phyloP scores from a whole-genome alignment of 2,113 vertebrate genomes.

The Takifugu flavidus region DNA sequence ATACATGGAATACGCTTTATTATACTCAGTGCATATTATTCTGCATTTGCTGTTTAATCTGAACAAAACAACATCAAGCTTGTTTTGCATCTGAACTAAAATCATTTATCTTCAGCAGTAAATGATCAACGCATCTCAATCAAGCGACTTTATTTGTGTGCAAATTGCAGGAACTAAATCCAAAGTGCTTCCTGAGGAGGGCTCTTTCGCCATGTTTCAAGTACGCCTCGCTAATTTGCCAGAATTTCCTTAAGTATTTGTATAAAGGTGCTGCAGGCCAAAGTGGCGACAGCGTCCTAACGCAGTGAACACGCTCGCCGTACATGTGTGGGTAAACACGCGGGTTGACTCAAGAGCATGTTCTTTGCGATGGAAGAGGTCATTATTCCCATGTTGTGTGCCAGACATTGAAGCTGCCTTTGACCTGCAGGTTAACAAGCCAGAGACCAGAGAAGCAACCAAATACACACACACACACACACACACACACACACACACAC shows the following conservation, averaged over 20 bases:
- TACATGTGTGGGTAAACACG: conserved; percentile 37
- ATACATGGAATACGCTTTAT: too few relatives aligned
- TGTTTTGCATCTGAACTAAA: too few relatives aligned
- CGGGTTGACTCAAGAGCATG: not conserved
- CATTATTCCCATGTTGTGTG: conserved; percentile 11
- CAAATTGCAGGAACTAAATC: too few relatives aligned
- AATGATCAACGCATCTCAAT: too few relatives aligned
- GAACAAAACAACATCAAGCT: too few relatives aligned
- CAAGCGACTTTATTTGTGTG: too few relatives aligned
- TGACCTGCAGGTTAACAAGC: conserved; percentile 14
- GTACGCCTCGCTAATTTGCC: too few relatives aligned
- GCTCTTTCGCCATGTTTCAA: not conserved
- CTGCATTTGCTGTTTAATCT: too few relatives aligned
- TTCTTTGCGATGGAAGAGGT: not conserved
- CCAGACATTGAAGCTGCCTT: conserved; percentile 11
- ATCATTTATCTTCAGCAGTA: too few relatives aligned
- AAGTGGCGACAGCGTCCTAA: not conserved
- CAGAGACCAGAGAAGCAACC: not conserved
- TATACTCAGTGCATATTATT: too few relatives aligned
- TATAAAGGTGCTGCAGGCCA: conserved; percentile 1
- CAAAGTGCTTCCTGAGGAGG: too few relatives aligned
- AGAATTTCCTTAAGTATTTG: not conserved
- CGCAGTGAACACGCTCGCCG: conserved; percentile 46
- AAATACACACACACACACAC: conserved; percentile 11
- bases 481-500: too few relatives aligned